A percentile compares a stretch with the other conserved stretches of the same genome.
Evolutionary conservation across 1,140 invertebrate species (phyloP).

Genomic region (Lepidurus apus): DNA sequence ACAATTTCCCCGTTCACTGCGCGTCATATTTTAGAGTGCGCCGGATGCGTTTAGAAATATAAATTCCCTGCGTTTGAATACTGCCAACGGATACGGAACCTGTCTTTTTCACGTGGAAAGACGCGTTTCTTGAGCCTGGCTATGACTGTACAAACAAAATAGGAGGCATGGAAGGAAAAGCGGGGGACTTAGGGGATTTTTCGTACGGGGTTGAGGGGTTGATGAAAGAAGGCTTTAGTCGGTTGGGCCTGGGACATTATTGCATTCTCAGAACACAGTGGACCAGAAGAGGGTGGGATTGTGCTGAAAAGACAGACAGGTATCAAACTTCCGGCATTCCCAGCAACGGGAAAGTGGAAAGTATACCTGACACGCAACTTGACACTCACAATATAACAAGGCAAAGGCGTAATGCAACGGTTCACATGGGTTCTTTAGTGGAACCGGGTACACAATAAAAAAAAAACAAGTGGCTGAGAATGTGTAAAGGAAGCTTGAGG

Average conservation of each 20-base stretch:
- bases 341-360: constrained; percentile 3
- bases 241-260: not conserved
- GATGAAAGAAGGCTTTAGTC: not conserved
- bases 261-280: constrained; percentile 2
- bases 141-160: not conserved
- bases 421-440: not conserved
- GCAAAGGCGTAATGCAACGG: not conserved
- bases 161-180: not conserved
- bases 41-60: no score
- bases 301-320: not conserved
- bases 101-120: no score
- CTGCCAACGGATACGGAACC: no score
- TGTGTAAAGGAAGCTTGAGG: no score
- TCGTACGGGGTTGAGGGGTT: not conserved
- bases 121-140: no score
- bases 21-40: no score
- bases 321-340: constrained; percentile 18
- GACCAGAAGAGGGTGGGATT: constrained; percentile 11
- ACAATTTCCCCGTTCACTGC: no score
- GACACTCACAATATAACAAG: not conserved
- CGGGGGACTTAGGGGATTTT: not conserved
- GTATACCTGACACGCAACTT: not conserved
- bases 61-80: no score
- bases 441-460: no score
- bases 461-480: no score